A percentile compares a stretch with the other conserved stretches of the same genome.
These are phyloP conservation scores for Drosophila engyochracea DNA, from an alignment of 2,888 invertebrate species.

Conservation along the genomic window DNA sequence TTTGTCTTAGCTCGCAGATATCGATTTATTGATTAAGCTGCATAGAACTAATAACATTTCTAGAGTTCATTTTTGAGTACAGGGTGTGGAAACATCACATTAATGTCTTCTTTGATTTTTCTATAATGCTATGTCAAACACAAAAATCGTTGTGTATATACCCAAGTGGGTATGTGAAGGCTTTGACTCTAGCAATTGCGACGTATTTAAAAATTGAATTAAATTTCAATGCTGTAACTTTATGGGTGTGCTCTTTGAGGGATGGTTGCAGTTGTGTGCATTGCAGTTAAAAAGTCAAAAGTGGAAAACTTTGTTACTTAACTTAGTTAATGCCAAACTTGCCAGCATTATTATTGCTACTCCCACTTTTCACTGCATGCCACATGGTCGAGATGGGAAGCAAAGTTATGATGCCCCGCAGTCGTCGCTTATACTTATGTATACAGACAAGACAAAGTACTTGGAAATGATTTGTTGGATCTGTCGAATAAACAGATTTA, in stretches of 20 bases:
- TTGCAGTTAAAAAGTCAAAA: slow-evolving; percentile 64
- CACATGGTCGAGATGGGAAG: background rate
- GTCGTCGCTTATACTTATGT: background rate
- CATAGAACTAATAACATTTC: no score
- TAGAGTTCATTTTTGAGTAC: background rate
- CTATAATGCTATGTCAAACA: slow-evolving; percentile 42
- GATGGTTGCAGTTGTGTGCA: slow-evolving; percentile 16
- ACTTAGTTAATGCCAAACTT: slow-evolving; percentile 68
- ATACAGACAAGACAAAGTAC: background rate
- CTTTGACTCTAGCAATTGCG: slow-evolving; percentile 48
- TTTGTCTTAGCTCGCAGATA: background rate
- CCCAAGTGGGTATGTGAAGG: background rate
- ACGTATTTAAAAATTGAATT: slow-evolving; percentile 72
- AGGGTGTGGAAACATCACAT: slow-evolving; percentile 32
- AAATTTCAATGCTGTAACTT: slow-evolving; percentile 59
- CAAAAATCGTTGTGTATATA: slow-evolving; percentile 16
- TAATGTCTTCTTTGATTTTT: slow-evolving; percentile 20
- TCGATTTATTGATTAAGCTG: background rate
- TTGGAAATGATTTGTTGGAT: slow-evolving; percentile 17
- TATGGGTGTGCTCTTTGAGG: background rate
- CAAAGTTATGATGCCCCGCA: slow-evolving; percentile 9
- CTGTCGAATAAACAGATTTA: slow-evolving; percentile 53
- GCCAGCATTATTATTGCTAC: slow-evolving; percentile 38
- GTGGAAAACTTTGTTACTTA: slow-evolving; percentile 76
- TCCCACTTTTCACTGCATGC: slow-evolving; percentile 1